These are phyloP conservation scores for Odontomachus brunneus DNA, from an alignment of 1,140 invertebrate species.

Conservation along the genomic window DNA sequence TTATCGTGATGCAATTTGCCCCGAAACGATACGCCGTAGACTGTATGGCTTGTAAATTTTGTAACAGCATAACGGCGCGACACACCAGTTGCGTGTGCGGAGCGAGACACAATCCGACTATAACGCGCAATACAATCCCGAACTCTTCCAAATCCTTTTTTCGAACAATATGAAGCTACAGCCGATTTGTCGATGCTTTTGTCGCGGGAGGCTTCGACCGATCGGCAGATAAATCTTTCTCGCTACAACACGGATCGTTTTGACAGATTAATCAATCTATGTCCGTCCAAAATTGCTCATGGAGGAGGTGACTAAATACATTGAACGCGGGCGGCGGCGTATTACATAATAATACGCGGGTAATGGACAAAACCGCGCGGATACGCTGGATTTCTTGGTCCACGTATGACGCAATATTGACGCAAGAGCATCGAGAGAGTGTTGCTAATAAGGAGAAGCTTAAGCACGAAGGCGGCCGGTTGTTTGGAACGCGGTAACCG, in stretches of 20 bases:
- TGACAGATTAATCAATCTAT: neutral
- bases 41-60: constrained; percentile 36
- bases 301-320: neutral
- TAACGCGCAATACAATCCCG: neutral
- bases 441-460: constrained; percentile 25
- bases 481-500: constrained; percentile 16
- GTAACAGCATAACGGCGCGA: neutral
- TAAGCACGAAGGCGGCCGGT: neutral
- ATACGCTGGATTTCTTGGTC: too few relatives aligned
- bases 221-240: neutral
- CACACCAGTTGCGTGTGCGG: neutral
- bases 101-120: constrained; percentile 3
- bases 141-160: neutral
- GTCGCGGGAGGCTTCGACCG: neutral
- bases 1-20: constrained; percentile 11
- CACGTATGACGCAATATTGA: neutral
- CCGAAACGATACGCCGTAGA: constrained; percentile 15
- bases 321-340: neutral
- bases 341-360: too few relatives aligned
- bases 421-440: neutral
- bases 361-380: too few relatives aligned
- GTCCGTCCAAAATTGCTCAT: neutral
- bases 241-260: neutral
- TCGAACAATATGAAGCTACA: neutral
- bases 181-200: constrained; percentile 4